Evolutionary conservation across 2,888 invertebrate genomes (phyloP), one percentile per base, ranked within the genome.

Genomic region (Nephrotoma flavescens): DNA sequence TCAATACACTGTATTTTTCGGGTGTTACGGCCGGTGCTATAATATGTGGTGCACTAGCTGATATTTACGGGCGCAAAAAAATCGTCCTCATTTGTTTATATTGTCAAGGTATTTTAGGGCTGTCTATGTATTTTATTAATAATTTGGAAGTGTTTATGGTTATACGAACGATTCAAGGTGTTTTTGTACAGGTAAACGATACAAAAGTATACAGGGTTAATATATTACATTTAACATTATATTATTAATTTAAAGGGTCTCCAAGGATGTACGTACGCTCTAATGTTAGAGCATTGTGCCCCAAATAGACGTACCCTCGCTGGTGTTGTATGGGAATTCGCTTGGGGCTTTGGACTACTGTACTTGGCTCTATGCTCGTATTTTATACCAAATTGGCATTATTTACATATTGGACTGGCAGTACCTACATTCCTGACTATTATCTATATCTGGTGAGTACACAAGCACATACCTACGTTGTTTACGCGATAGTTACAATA

Each of bases 261-360:
- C 84, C 93, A 93, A 88, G 92, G 91, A 57, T 91, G 92, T 6
- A 92, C 92, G 0, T 93, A 92, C 88, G 91, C 92, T 6, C 89
- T 93, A 57, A 91, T 92, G 52, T 89, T 93, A 89, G 93, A 93
- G 89, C 89, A 92, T 7, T 92, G 92, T 87, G 91, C 92, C 2
- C 90, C 91, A 9, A 90, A 90, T 85, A 90, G 90, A 86, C 91
- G 93, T 9, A 92, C 93, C 7, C 89, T 91, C 86, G 92, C 92
- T 0, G 92, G 92, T 2, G 91, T 92, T 71, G 89, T 91, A 57
- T 91, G 92, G 89, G 92, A 92, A 88, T 89, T 92, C 57, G 91
- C 91, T 87, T 92, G 93, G 92, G 92, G 92, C 1, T 87, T 92
- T 5, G 92, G 92, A 19, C 90, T 93, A 45, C 89, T 91, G 71